These are phyloP conservation scores for human DNA, from an alignment of 2,113 vertebrate genomes.

Conservation along the genomic window GRCh38 chr1:187035001-187035500, in stretches of 20 bases:
- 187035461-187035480: neutral
- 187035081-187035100: neutral
- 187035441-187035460: neutral
- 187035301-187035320: neutral
- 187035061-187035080: slow-evolving; percentile 11
- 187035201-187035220: neutral
- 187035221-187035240: neutral
- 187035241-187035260: neutral
- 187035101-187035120: neutral
- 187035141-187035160: neutral
- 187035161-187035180: neutral
- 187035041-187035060: neutral
- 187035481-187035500: neutral
- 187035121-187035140: neutral
- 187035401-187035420: neutral
- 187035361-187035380: neutral
- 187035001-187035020: neutral
- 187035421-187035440: neutral
- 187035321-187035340: neutral
- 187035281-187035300: neutral
- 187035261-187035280: neutral
- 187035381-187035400: neutral
- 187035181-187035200: neutral
- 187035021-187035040: slow-evolving; percentile 6
- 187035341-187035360: neutral